Percentiles rank a stretch among this genome's conserved stretches.
Conservation (phyloP, 1,140 invertebrate species). For the Mesaphorura yosii region DNA sequence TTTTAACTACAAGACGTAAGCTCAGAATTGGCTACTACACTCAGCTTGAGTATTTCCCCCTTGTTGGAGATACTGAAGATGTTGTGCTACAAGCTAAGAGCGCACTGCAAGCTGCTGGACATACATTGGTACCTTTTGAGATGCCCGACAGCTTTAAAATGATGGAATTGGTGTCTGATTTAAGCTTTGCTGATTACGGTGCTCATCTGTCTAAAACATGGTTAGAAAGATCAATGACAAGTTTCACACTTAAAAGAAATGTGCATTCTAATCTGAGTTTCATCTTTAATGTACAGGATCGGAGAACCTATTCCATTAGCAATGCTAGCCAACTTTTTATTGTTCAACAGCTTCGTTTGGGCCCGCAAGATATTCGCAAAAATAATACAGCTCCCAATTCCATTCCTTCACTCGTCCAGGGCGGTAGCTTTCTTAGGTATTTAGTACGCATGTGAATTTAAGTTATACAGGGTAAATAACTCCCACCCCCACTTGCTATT, state of each 20-base stretch:
- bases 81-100: slow-evolving; percentile 33
- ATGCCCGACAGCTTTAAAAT: slow-evolving; percentile 28
- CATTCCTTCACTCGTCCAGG: slow-evolving; percentile 19
- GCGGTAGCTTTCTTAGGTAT: slow-evolving; percentile 12
- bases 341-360: slow-evolving; percentile 19
- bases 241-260: too few relatives aligned
- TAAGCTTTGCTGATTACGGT: slow-evolving; percentile 25
- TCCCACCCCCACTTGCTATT: too few relatives aligned
- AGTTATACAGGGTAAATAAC: too few relatives aligned
- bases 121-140: slow-evolving; percentile 34
- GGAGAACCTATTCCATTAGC: slow-evolving; percentile 20
- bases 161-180: slow-evolving; percentile 22
- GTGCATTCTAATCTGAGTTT: too few relatives aligned
- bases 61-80: slow-evolving; percentile 34
- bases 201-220: slow-evolving; percentile 17
- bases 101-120: slow-evolving; percentile 32
- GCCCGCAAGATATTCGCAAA: slow-evolving; percentile 9
- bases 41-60: slow-evolving; percentile 33
- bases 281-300: slow-evolving; percentile 7
- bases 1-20: slow-evolving; percentile 17
- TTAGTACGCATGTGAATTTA: slow-evolving; percentile 9
- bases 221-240: slow-evolving; percentile 12
- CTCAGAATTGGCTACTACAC: slow-evolving; percentile 36
- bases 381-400: slow-evolving; percentile 14
- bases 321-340: slow-evolving; percentile 22